Evolutionary conservation across 1,140 invertebrate genomes (phyloP), one percentile per base, ranked within the genome.

Genomic region (Panagrolaimus sp.): DNA sequence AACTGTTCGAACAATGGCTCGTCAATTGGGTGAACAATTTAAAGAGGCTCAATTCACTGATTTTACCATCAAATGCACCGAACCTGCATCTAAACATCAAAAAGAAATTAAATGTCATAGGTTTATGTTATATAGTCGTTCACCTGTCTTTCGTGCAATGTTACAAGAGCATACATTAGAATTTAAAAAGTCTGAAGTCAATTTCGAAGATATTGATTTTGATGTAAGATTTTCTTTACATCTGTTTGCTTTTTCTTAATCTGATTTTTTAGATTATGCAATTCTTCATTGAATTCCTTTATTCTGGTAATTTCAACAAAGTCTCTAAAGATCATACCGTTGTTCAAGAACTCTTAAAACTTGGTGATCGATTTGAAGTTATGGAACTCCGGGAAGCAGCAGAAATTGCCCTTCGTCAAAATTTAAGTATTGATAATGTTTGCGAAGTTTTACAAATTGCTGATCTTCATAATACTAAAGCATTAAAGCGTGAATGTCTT

Each of bases 91-190:
- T 8, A 66, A 73, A 26, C 63, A 70, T 14, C 28, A 74, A 14
- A 65, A 64, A 71, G 14, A 72, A 79, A 63, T 64, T 85, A 10
- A 64, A 66, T n/a, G 83, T 74, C 83, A 84, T 65, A 81, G 79
- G 48, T 69, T 74, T 21, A 75, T 84, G 14, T 65, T 84, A 14
- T 72, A 77, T 0, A 78, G 84, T 38, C 75, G 84, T 9, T 84
- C 83, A 21, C 80, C 79, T 10, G 82, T 85, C 10, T 84, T 84
- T 65, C 62, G 67, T 14, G 80, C 77, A 12, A 85, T 85, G 83
- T 73, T 84, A 17, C 73, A 76, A 43, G 68, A 73, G 15, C 73
- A 80, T 28, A 77, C 77, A 15, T 71, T 72, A 43, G 82, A 83
- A 62, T 69, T 68, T 10, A 69, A 77, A 17, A 78, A 69, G 14